Evolutionary conservation across 2,113 vertebrate genomes (phyloP), one percentile per base, ranked within the genome.

Genomic region (Melanocharis versteri): DNA sequence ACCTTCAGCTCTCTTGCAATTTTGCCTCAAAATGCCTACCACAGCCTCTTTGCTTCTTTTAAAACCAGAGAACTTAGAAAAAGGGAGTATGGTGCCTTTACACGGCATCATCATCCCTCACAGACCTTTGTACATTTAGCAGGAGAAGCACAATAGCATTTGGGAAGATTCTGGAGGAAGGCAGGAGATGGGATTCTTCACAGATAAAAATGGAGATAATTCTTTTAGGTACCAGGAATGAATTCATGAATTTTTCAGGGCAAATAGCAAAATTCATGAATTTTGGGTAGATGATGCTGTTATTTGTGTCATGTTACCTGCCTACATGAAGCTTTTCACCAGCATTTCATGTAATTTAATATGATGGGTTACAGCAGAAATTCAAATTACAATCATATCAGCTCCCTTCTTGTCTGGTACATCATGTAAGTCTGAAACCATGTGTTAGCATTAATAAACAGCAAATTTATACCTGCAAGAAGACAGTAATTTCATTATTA

Each of bases 401-500:
- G 33, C 16, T 96, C 30, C 16, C 13, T 92, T 54, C 45, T 94
- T 50, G 23, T 87, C 75, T 11, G 42, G 28, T 70, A 80, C 44
- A 68, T 77, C 77, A 90, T 20, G 75, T 33, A 94, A 69, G 71
- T 64, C 51, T 93, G 40, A 96, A 95, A 92, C 15, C 75, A 87
- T 86, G 66, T 69, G 53, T 73, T 66, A 83, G 15, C 23, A 54
- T 82, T 83, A 90, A 61, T 90, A 75, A 95, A 90, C 37, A 95
- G 56, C 50, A 97, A 96, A 96, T 86, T 87, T 75, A 44, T 53
- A 86, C 65, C 80, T 93, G 30, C 56, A 95, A 73, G 60, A 92
- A 82, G 61, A 83, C 31, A 95, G 66, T 83, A 54, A 79, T 72
- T 95, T 84, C 27, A 47, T 92, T 96, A 93, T 82, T 94, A 86